phyloP scores from a whole-genome alignment of 2,113 vertebrate species.

The Alouatta palliata region DNA sequence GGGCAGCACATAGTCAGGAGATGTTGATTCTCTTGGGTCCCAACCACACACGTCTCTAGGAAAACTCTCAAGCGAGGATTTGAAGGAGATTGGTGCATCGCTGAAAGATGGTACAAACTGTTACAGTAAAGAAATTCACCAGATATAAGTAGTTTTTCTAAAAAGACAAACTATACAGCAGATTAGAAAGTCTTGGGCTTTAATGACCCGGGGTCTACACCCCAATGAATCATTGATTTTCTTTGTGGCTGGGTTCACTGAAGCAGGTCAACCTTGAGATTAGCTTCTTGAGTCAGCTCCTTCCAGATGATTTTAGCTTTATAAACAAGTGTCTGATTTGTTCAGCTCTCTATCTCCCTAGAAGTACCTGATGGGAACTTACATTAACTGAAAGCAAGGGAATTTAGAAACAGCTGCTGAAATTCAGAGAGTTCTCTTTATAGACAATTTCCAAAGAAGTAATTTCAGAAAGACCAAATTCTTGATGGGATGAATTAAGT shows the following conservation, averaged over 20 bases:
- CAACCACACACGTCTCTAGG: background rate
- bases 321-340: background rate
- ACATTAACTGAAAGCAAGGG: background rate
- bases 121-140: background rate
- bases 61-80: background rate
- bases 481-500: background rate
- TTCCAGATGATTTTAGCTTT: slow-evolving; percentile 6
- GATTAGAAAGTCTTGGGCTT: background rate
- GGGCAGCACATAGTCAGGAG: background rate
- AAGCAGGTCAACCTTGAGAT: background rate
- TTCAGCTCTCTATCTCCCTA: background rate
- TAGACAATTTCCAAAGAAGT: slow-evolving; percentile 31
- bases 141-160: background rate
- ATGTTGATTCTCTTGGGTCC: background rate
- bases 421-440: slow-evolving; percentile 33
- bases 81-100: background rate
- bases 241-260: background rate
- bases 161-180: background rate
- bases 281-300: background rate
- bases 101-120: background rate
- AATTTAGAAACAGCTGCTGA: background rate
- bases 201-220: background rate
- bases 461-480: slow-evolving; percentile 44
- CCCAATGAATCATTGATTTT: background rate
- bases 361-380: background rate